These are phyloP conservation scores for Channa argus DNA, from an alignment of 2,113 vertebrate genomes.

Conservation along the genomic window DNA sequence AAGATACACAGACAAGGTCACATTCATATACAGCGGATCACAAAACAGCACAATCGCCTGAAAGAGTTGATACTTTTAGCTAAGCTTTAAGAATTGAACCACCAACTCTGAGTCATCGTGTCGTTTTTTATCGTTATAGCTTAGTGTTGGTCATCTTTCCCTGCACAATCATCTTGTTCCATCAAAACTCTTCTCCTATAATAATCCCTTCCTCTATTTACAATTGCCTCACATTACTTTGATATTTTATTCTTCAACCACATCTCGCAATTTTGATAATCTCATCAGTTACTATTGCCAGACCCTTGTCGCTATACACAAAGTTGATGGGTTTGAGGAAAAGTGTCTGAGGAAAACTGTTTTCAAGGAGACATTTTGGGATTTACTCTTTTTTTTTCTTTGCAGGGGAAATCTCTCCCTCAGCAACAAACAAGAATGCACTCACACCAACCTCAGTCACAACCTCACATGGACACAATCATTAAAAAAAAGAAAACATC, in stretches of 20 bases:
- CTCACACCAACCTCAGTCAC: slow-evolving; percentile 70
- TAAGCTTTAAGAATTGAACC: slow-evolving; percentile 33
- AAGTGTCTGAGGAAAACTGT: slow-evolving; percentile 51
- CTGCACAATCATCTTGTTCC: slow-evolving; percentile 74
- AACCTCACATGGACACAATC: slow-evolving; percentile 84
- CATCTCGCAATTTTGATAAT: slow-evolving; percentile 45
- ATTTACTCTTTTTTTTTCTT: slow-evolving; percentile 19
- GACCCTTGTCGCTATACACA: slow-evolving; percentile 60
- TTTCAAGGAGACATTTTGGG: slow-evolving; percentile 41
- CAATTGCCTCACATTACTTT: slow-evolving; percentile 64
- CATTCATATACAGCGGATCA: slow-evolving; percentile 66
- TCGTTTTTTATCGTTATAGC: slow-evolving; percentile 10
- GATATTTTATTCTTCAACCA: slow-evolving; percentile 53
- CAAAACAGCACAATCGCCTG: slow-evolving; percentile 50
- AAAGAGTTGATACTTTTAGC: slow-evolving; percentile 31
- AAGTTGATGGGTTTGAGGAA: slow-evolving; percentile 49
- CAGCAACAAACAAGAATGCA: slow-evolving; percentile 61
- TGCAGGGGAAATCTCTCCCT: slow-evolving; percentile 32
- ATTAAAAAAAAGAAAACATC: slow-evolving; percentile 90
- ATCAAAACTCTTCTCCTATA: slow-evolving; percentile 55
- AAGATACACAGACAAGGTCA: slow-evolving; percentile 56
- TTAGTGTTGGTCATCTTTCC: slow-evolving; percentile 48
- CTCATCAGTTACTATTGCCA: slow-evolving; percentile 67
- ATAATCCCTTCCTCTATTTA: slow-evolving; percentile 72
- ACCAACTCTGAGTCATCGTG: slow-evolving; percentile 25